Evolutionary conservation across 2,113 vertebrate species (phyloP), one percentile per base, ranked within the genome.

Genomic region (Arothron firmamentum): DNA sequence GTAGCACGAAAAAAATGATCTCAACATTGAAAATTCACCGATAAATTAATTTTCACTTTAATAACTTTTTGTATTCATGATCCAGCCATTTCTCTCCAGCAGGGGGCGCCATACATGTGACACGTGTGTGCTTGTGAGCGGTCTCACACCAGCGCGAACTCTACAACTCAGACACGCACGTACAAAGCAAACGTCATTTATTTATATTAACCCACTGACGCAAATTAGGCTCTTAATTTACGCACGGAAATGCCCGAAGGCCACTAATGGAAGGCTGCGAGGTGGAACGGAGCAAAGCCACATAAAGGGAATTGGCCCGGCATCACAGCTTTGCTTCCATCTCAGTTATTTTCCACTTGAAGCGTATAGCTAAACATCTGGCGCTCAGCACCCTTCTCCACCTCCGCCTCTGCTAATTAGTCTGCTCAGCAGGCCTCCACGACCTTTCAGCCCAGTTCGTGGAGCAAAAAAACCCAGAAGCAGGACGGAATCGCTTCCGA

Each of bases 301-400:
- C 87, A 88, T 85, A 4, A 88, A 87, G 79, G 73, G 72, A 84
- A 70, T 77, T 62, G 56, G 69, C 34, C 61, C 72, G 51, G 70
- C 84, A 72, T 83, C 80, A 81, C 74, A 59, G 68, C 63, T 80
- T 63, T 50, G 58, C 67, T 70, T 85, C 78, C 75, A 85, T 64
- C 68, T 67, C 56, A 73, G 51, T 68, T 51, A 56, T 60, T 85
- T 88, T 86, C 82, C 81, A 76, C 71, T 75, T 65, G 52, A 78
- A 71, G 51, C 74, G 42, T 77, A 43, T 42, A 77, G 75, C 78
- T 47, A 41, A 77, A 87, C 85, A 87, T 85, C 83, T 87, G 85
- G 78, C 21, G 34, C n/a, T 63, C 65, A 62, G 79, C 82, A 80
- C 81, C 65, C 67, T 69, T 56, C 13, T 78, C 72, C 59, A 65